These are phyloP conservation scores for Gonatopus flavifemur DNA, from an alignment of 1,140 invertebrate genomes.

Conservation along the genomic window DNA sequence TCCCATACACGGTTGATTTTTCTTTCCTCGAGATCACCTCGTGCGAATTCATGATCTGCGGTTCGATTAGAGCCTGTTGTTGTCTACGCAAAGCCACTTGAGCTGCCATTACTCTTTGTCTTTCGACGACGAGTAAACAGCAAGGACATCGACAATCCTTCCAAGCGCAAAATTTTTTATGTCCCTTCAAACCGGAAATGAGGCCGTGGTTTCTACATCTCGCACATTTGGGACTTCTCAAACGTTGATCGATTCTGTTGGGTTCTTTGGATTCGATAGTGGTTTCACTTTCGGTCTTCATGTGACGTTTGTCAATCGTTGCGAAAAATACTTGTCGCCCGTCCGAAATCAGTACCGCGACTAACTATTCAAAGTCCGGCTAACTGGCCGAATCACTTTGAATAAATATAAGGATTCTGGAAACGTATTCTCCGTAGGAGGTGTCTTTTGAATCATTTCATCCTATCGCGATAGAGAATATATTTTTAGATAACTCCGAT, in stretches of 20 bases:
- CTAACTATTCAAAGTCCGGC: no score
- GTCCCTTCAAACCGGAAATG: conserved; percentile 84
- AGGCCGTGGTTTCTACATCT: conserved; percentile 87
- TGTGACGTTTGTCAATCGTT: no score
- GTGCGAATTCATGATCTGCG: conserved; percentile 10
- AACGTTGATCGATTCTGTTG: conserved; percentile 35
- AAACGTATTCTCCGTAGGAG: no score
- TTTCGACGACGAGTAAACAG: conserved; percentile 83
- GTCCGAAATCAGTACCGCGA: no score
- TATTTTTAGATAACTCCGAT: conserved; percentile 12
- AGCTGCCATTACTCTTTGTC: conserved; percentile 88
- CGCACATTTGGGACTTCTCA: conserved; percentile 84
- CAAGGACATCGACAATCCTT: conserved; percentile 81
- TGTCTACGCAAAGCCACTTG: conserved; percentile 66
- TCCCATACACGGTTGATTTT: conserved; percentile 10
- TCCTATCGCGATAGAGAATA: conserved; percentile 22
- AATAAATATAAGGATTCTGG: no score
- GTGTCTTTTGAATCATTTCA: conserved; percentile 35
- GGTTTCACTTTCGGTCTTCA: conserved; percentile 19
- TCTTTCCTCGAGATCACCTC: not conserved
- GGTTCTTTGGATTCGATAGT: not conserved
- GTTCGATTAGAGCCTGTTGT: conserved; percentile 61
- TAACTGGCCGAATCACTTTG: no score
- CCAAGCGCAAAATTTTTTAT: conserved; percentile 80
- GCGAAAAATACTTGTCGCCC: no score